Evolutionary conservation across 2,888 invertebrate genomes (phyloP), one percentile per base, ranked within the genome.

Genomic region (Lycocerus yunnanus): DNA sequence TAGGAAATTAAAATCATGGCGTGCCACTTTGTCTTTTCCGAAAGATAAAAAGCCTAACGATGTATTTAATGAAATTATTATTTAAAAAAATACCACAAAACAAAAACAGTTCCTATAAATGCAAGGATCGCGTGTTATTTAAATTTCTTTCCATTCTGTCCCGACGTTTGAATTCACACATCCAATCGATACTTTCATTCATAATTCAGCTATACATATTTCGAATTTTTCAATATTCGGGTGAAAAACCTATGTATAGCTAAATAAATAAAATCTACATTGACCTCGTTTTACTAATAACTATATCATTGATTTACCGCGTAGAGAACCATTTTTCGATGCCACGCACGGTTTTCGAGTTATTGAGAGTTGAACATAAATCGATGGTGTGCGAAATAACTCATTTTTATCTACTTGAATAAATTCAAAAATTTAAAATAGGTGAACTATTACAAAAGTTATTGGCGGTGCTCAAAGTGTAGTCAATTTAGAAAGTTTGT

Each of bases 181-280:
- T n/a, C 18, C 18, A 63, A 63, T 63, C 61, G 61, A 63, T 63
- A 63, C 61, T 4, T 61, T 63, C 61, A 63, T 63, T 63, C 61
- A 63, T 63, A 63, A 63, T 63, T 63, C 61, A 63, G 18, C 18
- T 6, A 63, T 20, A 63, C 18, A 63, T n/a, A 63, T 63, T 63
- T 43, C 6, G 6, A 43, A 6, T 43, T 43, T n/a, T n/a, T 43
- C 43, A 43, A 43, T 43, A n/a, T 43, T 43, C 1, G n/a, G 8
- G n/a, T n/a, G 43, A 43, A 43, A 43, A 43, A 6, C n/a, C 43
- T n/a, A 43, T 43, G n/a, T n/a, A n/a, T n/a, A n/a, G n/a, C n/a
- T n/a, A 43, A 43, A 43, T 43, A 43, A 43, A 43, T 43, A 43
- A 43, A 43, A n/a, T 13, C 43, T n/a, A 43, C 43, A n/a, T 43